Evolutionary conservation across 53 echinoderm and acorn worm species (phyloP).

Genomic region (Astropecten irregularis): DNA sequence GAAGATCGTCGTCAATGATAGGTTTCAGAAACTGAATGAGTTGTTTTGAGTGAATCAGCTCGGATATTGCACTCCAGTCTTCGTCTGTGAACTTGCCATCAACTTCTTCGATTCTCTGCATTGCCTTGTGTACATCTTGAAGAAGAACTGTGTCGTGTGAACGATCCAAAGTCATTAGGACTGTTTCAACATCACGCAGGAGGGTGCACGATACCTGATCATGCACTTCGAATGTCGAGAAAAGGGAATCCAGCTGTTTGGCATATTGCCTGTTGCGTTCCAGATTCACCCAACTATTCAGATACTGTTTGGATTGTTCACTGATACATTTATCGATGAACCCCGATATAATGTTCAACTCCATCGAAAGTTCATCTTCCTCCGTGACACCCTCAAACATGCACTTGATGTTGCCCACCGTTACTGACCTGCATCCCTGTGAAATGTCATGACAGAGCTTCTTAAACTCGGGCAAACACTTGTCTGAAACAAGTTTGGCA

Average conservation of each 20-base stretch:
- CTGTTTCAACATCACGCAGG: neutral
- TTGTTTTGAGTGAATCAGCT: constrained; percentile 40
- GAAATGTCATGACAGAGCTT: neutral
- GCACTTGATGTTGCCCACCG: neutral
- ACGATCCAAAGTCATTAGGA: neutral
- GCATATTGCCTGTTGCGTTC: neutral
- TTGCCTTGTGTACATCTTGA: constrained; percentile 36
- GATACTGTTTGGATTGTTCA: neutral
- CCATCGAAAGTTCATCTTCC: neutral
- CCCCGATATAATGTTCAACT: constrained; percentile 5
- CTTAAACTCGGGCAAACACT: constrained; percentile 1
- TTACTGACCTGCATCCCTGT: constrained; percentile 4
- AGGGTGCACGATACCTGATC: neutral
- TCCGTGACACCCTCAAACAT: constrained; percentile 6
- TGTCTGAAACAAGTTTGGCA: constrained; percentile 4
- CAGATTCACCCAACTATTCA: constrained; percentile 28
- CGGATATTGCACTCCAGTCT: constrained; percentile 42
- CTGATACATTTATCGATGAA: neutral
- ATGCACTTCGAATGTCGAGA: constrained; percentile 34
- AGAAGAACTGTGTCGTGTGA: neutral
- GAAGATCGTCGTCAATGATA: constrained; percentile 55
- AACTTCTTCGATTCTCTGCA: constrained; percentile 39
- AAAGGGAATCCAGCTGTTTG: constrained; percentile 31
- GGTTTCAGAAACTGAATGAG: constrained; percentile 51
- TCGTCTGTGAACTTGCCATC: constrained; percentile 39